Evolutionary conservation across 2,113 vertebrate species (phyloP).

Genomic region (Rattus rattus): DNA sequence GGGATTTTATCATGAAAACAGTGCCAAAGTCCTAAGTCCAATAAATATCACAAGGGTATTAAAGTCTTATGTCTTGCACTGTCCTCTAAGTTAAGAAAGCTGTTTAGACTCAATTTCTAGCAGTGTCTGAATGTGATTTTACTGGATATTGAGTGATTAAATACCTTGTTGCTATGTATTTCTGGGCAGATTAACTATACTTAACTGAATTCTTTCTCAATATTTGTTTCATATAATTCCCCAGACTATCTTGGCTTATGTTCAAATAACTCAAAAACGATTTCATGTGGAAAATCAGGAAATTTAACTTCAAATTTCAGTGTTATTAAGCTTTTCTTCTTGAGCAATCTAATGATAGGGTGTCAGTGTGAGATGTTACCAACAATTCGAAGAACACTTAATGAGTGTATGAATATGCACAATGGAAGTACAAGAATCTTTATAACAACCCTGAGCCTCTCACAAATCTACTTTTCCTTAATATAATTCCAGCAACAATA

Average conservation of each 20-base stretch:
- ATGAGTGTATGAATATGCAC: neutral
- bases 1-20: constrained; percentile 67
- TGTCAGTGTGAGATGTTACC: neutral
- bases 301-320: constrained; percentile 60
- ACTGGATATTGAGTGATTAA: constrained; percentile 83
- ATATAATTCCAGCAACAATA: neutral
- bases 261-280: constrained; percentile 71
- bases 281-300: constrained; percentile 73
- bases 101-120: constrained; percentile 82
- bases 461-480: neutral
- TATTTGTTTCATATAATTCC: constrained; percentile 84
- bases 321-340: constrained; percentile 70
- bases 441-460: neutral
- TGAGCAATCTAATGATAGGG: constrained; percentile 44
- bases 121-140: constrained; percentile 84
- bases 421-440: neutral
- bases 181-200: constrained; percentile 83
- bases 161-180: constrained; percentile 84
- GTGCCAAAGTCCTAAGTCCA: constrained; percentile 71
- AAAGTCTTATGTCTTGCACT: constrained; percentile 83
- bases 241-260: constrained; percentile 57
- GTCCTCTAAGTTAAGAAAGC: constrained; percentile 82
- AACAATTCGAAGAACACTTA: neutral
- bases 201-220: constrained; percentile 82
- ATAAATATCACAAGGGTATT: constrained; percentile 82